Conservation (phyloP, 2,888 invertebrate genomes). For the Neuroscelio doddi region DNA sequence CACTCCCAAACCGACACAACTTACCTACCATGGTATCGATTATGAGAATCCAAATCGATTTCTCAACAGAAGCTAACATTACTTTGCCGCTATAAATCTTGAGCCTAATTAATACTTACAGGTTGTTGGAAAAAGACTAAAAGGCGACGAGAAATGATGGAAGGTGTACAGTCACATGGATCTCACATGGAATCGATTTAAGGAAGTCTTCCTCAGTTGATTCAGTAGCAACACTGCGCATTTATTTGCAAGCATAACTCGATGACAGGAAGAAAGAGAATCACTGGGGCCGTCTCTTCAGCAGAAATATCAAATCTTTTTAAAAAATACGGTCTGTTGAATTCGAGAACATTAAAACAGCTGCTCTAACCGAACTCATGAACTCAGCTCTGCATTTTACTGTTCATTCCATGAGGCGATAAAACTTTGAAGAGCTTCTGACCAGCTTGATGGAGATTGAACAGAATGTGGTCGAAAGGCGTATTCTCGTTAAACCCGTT, state of each 20-base stretch:
- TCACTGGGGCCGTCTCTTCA: neutral
- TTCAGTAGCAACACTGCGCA: neutral
- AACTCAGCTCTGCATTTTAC: neutral
- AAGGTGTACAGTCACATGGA: conserved; percentile 8
- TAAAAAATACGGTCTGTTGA: neutral
- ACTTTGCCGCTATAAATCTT: neutral
- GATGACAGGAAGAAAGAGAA: conserved; percentile 8
- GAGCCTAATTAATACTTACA: neutral
- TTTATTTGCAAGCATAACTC: neutral
- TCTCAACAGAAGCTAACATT: neutral
- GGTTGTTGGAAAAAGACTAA: conserved; percentile 1
- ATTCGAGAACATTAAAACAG: neutral
- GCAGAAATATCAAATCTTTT: neutral
- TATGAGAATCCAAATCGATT: too few species aligned
- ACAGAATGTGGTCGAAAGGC: too few species aligned
- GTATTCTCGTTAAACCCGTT: too few species aligned
- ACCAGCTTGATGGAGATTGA: neutral
- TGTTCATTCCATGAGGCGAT: neutral
- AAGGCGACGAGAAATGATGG: conserved; percentile 25
- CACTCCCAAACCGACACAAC: conserved; percentile 1
- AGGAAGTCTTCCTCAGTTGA: conserved; percentile 3
- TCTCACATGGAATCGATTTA: conserved; percentile 14
- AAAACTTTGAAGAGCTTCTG: neutral
- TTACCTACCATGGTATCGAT: conserved; percentile 8
- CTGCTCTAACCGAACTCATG: neutral